A percentile compares a stretch with the other conserved stretches of the same genome.
phyloP scores from a whole-genome alignment of 1,140 invertebrate species.

The Helicoverpa zea region DNA sequence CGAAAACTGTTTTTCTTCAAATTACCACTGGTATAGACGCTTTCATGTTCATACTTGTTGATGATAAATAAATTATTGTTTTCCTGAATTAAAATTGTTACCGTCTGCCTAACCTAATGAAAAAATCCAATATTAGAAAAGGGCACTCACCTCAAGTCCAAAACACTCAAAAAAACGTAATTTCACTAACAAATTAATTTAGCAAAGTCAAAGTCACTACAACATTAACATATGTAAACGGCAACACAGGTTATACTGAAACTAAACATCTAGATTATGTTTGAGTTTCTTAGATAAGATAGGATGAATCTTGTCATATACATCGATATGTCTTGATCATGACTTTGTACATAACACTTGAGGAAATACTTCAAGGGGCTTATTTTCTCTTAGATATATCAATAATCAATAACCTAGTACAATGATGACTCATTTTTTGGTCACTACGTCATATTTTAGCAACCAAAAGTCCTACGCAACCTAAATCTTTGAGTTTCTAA shows the following conservation, averaged over 20 bases:
- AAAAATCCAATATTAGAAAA: neutral
- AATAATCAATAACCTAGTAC: neutral
- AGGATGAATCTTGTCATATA: conserved; percentile 27
- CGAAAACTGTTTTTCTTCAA: too few relatives aligned
- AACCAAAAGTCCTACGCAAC: too few relatives aligned
- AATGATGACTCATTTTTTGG: neutral
- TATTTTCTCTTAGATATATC: neutral
- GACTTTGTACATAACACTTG: conserved; percentile 4
- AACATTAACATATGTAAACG: conserved; percentile 10
- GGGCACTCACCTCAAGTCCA: neutral
- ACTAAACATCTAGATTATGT: conserved; percentile 13
- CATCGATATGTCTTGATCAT: neutral
- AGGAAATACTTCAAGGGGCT: neutral
- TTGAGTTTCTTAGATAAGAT: conserved; percentile 30
- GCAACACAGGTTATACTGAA: neutral
- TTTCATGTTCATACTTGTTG: too few relatives aligned
- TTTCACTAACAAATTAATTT: neutral
- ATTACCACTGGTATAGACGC: too few relatives aligned
- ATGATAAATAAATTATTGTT: too few relatives aligned
- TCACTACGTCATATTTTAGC: too few relatives aligned
- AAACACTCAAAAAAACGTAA: neutral
- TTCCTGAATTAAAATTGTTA: neutral
- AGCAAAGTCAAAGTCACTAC: neutral
- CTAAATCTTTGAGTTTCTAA: too few relatives aligned
- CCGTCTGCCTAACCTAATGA: neutral